phyloP scores from a whole-genome alignment of 2,113 vertebrate species.

The Oryzias melastigma region DNA sequence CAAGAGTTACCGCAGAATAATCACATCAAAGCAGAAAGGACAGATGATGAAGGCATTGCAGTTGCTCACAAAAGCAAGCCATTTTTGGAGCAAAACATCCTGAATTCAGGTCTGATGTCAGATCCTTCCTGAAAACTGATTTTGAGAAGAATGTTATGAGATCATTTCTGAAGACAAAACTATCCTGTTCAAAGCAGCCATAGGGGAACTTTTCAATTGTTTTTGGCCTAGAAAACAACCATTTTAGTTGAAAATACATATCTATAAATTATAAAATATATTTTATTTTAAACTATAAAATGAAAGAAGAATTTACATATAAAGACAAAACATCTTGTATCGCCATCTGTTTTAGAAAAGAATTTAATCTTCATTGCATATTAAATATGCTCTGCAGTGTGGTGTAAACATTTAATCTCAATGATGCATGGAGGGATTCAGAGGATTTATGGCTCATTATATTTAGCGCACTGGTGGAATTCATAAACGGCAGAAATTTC shows the following conservation, averaged over 20 bases:
- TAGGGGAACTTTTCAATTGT: background rate
- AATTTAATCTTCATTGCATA: background rate
- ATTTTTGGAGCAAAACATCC: constrained; percentile 55
- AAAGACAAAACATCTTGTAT: too few relatives aligned
- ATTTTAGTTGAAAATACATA: too few relatives aligned
- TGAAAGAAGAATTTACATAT: too few relatives aligned
- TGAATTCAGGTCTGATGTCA: constrained; percentile 44
- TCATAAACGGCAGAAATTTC: too few relatives aligned
- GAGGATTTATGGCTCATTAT: background rate
- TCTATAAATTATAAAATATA: too few relatives aligned
- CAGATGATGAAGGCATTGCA: constrained; percentile 55
- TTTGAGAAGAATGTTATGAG: constrained; percentile 33
- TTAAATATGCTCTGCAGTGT: background rate
- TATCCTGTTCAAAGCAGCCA: constrained; percentile 2
- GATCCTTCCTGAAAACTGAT: constrained; percentile 33
- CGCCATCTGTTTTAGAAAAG: background rate
- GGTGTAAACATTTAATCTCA: too few relatives aligned
- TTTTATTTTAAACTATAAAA: too few relatives aligned
- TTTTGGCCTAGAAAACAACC: background rate
- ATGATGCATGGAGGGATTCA: background rate
- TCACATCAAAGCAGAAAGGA: constrained; percentile 65
- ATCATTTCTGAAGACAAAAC: constrained; percentile 35
- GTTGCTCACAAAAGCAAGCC: constrained; percentile 50
- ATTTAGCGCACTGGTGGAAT: too few relatives aligned
- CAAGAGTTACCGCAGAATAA: constrained; percentile 52